Conservation (phyloP, 2,797 vertebrate genomes). For the Carapus acus region DNA sequence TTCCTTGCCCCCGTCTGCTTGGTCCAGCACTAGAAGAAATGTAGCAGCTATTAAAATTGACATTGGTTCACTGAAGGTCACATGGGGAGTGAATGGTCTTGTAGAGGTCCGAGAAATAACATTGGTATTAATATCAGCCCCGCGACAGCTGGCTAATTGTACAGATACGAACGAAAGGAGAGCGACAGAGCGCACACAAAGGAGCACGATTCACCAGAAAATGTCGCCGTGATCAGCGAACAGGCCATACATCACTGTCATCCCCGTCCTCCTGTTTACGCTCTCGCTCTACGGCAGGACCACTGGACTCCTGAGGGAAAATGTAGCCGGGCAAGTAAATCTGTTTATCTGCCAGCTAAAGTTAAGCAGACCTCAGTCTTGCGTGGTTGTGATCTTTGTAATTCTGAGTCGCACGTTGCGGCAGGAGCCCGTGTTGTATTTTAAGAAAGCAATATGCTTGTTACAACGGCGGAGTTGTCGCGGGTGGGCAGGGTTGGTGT, state of each 20-base stretch:
- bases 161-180: constrained; percentile 36
- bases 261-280: constrained; percentile 32
- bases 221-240: constrained; percentile 30
- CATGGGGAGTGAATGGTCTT: too few species aligned
- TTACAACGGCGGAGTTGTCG: too few species aligned
- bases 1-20: constrained; percentile 5
- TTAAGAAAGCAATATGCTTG: constrained; percentile 4
- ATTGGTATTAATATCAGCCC: constrained; percentile 35
- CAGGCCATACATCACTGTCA: constrained; percentile 60
- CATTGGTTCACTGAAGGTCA: constrained; percentile 10
- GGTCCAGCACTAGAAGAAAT: constrained; percentile 12
- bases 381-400: not conserved
- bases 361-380: constrained; percentile 21
- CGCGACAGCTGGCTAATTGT: constrained; percentile 21
- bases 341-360: constrained; percentile 20
- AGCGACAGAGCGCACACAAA: constrained; percentile 29
- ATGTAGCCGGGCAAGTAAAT: constrained; percentile 11
- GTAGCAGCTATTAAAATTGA: constrained; percentile 13
- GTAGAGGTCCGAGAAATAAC: constrained; percentile 19
- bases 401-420: not conserved
- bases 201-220: constrained; percentile 29
- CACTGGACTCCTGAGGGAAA: constrained; percentile 1
- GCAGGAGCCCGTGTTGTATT: not conserved
- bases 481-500: too few species aligned
- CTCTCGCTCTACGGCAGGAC: constrained; percentile 26